Evolutionary conservation across 64 coral and sea anemone genomes (phyloP).

Genomic region (Dendronephthya gigantea): DNA sequence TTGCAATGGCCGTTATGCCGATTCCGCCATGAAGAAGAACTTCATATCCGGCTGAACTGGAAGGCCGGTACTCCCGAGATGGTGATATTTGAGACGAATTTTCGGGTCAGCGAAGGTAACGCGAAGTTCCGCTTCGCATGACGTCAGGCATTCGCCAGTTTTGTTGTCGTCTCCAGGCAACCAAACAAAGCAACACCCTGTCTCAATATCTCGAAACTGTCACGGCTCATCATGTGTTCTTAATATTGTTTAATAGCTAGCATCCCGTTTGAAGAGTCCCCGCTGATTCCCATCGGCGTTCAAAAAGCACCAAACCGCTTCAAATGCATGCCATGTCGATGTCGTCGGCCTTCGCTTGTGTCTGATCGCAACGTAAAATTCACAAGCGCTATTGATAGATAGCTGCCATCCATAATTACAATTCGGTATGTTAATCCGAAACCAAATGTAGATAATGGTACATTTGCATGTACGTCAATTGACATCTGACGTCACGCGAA

Average conservation of each 20-base stretch:
- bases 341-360: no score
- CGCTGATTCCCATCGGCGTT: not conserved
- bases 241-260: not conserved
- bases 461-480: slow-evolving; percentile 14
- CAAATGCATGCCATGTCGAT: not conserved
- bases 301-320: not conserved
- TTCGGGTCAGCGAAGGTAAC: not conserved
- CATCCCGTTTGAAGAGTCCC: not conserved
- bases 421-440: not conserved
- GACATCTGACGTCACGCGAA: not conserved
- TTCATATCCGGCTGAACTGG: not conserved
- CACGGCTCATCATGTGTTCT: slow-evolving; percentile 4
- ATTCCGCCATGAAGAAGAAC: not conserved
- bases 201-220: not conserved
- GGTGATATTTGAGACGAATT: not conserved
- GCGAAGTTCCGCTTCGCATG: not conserved
- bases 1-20: not conserved
- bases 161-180: not conserved
- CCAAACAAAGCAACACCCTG: slow-evolving; percentile 20
- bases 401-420: not conserved
- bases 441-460: not conserved
- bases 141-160: not conserved
- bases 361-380: not conserved
- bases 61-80: not conserved
- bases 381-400: not conserved